A percentile compares a stretch with the other conserved stretches of the same genome.
phyloP scores from a whole-genome alignment of 1,140 invertebrate genomes.

The Aleiodes sp. region DNA sequence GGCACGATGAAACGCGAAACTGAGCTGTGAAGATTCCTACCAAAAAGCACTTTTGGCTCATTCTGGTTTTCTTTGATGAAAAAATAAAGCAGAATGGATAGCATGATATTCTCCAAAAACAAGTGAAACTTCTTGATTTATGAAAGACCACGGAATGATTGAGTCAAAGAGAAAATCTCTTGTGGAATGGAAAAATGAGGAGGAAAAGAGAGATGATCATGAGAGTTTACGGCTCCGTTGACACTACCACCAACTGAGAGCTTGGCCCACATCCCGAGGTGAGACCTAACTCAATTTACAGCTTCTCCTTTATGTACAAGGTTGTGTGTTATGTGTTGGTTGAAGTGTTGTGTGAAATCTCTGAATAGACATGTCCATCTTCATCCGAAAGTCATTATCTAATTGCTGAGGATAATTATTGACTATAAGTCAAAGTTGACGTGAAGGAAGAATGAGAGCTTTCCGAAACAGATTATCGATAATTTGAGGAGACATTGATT shows the following conservation, averaged over 20 bases:
- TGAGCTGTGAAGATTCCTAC: neutral
- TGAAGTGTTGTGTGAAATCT: neutral
- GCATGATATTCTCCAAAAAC: neutral
- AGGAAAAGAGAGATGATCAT: slow-evolving; percentile 9
- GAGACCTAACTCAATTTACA: neutral
- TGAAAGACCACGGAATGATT: neutral
- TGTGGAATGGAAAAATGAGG: no score
- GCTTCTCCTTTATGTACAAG: no score
- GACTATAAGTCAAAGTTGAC: neutral
- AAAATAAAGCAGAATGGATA: neutral
- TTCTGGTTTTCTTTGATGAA: neutral
- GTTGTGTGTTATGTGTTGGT: neutral
- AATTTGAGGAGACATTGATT: neutral
- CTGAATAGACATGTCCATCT: neutral
- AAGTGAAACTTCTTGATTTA: neutral
- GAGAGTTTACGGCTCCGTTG: slow-evolving; percentile 1
- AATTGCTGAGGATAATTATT: neutral
- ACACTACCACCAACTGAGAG: slow-evolving; percentile 3
- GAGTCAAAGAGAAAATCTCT: neutral
- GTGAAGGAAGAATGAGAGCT: neutral
- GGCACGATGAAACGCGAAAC: neutral
- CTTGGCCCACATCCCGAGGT: neutral
- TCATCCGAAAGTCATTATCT: neutral
- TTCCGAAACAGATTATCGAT: neutral
- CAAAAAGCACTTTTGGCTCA: neutral